Evolutionary conservation across 2,888 invertebrate genomes (phyloP).

Genomic region (Blera fallax): DNA sequence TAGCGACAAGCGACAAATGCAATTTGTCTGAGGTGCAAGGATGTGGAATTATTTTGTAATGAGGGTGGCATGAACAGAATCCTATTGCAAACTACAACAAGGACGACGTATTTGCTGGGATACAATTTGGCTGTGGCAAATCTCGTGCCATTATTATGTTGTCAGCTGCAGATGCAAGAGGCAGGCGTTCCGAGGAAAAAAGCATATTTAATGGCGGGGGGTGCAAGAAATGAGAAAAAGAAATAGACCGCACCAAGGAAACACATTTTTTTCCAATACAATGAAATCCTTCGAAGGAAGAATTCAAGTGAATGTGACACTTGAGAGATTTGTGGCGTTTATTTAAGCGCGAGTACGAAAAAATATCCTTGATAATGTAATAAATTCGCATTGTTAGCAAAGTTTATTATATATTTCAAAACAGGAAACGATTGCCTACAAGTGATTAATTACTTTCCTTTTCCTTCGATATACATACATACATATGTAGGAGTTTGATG

Average conservation of each 20-base stretch:
- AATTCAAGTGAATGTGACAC: conserved; percentile 58
- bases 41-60: conserved; percentile 73
- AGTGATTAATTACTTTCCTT: background rate
- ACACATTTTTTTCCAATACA: conserved; percentile 8
- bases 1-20: conserved; percentile 65
- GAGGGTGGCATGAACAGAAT: conserved; percentile 62
- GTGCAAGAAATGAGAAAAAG: background rate
- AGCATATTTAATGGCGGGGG: conserved; percentile 37
- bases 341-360: background rate
- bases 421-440: background rate
- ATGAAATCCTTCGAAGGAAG: background rate
- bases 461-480: too few relatives aligned
- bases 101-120: conserved; percentile 44
- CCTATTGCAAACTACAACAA: conserved; percentile 26
- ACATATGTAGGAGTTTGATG: too few relatives aligned
- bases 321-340: conserved; percentile 53
- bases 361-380: background rate
- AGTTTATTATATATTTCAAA: background rate
- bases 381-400: background rate
- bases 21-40: conserved; percentile 72
- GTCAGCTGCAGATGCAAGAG: conserved; percentile 66
- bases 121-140: conserved; percentile 67
- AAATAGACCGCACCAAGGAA: conserved; percentile 27
- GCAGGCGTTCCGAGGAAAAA: conserved; percentile 7
- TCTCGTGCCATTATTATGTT: conserved; percentile 58